Conservation (phyloP, 2,113 vertebrate species). For the Capreolus pygargus region DNA sequence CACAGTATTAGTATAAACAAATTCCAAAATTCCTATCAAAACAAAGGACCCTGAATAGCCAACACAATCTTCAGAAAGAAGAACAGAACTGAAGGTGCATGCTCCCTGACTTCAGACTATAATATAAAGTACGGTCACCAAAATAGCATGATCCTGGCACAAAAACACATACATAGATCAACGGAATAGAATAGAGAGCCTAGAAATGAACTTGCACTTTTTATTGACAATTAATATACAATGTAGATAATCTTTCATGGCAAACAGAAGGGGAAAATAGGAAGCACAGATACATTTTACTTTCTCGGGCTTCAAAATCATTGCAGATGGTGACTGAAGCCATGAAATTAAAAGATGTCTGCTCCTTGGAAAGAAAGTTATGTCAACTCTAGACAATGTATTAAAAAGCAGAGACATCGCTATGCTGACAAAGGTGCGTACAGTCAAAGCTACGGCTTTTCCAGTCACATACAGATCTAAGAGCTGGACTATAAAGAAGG, state of each 20-base stretch:
- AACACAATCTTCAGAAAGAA: not conserved
- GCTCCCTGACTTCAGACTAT: not conserved
- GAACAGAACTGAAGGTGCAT: not conserved
- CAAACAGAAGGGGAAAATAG: not conserved
- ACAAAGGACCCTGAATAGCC: not conserved
- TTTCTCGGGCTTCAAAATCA: not conserved
- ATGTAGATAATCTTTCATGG: not conserved
- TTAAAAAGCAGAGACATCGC: not conserved
- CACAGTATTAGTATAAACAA: not conserved
- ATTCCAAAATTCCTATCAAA: not conserved
- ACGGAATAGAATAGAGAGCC: not conserved
- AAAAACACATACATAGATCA: not conserved
- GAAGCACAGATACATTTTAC: not conserved
- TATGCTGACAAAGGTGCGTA: not conserved
- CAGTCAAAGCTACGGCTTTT: not conserved
- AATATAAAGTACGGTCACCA: not conserved
- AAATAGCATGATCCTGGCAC: not conserved
- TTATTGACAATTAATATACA: not conserved
- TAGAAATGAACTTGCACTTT: not conserved
- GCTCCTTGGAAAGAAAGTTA: not conserved
- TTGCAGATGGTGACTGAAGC: not conserved
- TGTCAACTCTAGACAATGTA: not conserved
- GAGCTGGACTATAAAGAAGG: not conserved
- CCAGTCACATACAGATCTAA: fast-evolving
- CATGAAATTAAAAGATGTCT: not conserved